phyloP scores from a whole-genome alignment of 1,140 invertebrate genomes.

The Drosophila seguyi region DNA sequence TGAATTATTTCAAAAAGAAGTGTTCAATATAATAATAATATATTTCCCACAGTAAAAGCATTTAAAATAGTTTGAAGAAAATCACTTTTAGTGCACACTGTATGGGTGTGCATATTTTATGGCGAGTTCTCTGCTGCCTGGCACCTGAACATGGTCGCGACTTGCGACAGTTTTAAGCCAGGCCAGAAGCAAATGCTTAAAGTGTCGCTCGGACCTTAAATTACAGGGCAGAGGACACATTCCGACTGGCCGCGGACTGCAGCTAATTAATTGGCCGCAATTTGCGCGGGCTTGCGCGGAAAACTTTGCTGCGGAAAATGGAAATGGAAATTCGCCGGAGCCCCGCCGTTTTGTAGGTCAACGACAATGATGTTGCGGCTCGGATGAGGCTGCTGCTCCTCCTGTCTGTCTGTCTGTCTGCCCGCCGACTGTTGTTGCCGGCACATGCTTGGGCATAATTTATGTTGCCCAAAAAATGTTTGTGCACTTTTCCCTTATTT shows the following conservation, averaged over 20 bases:
- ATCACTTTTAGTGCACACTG: background rate
- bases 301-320: slow-evolving; percentile 66
- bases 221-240: slow-evolving; percentile 22
- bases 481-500: slow-evolving; percentile 39
- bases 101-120: slow-evolving; percentile 37
- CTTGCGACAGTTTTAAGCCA: slow-evolving; percentile 34
- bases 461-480: slow-evolving; percentile 60
- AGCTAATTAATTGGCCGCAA: slow-evolving; percentile 76
- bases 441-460: slow-evolving; percentile 75
- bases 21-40: background rate
- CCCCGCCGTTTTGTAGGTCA: slow-evolving; percentile 66
- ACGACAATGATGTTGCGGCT: slow-evolving; percentile 42
- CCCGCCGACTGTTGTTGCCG: slow-evolving; percentile 38
- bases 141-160: slow-evolving; percentile 24
- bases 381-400: slow-evolving; percentile 1
- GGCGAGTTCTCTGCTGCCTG: slow-evolving; percentile 25
- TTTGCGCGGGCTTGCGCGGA: slow-evolving; percentile 58
- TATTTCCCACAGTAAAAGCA: background rate
- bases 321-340: slow-evolving; percentile 39
- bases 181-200: slow-evolving; percentile 53
- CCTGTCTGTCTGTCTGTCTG: background rate
- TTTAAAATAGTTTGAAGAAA: background rate
- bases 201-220: slow-evolving; percentile 55
- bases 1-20: too few species aligned
- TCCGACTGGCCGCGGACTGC: slow-evolving; percentile 44